Evolutionary conservation across 2,888 invertebrate species (phyloP).

Genomic region (Crematogaster levior): DNA sequence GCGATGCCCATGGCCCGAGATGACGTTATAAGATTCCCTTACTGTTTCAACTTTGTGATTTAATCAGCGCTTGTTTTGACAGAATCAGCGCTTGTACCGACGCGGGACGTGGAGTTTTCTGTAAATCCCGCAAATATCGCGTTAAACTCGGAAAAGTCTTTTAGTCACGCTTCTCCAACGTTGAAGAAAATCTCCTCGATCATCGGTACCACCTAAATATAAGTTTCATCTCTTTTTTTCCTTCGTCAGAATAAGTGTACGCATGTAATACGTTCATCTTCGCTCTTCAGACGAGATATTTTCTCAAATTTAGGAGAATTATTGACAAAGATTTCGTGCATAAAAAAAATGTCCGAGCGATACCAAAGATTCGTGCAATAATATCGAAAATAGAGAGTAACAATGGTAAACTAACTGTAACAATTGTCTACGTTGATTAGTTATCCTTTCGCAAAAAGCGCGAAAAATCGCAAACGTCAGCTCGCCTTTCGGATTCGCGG

Average conservation of each 20-base stretch:
- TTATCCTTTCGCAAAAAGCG: not conserved
- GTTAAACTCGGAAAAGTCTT: not conserved
- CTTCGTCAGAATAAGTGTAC: not conserved
- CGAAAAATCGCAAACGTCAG: slow-evolving; percentile 9
- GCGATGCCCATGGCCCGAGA: slow-evolving; percentile 34
- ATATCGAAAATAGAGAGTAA: not conserved
- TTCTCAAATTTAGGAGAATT: not conserved
- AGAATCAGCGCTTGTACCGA: slow-evolving; percentile 14
- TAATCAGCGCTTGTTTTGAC: slow-evolving; percentile 38
- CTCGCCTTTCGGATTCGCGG: not conserved
- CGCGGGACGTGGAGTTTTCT: not conserved
- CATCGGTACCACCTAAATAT: not conserved
- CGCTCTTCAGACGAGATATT: not conserved
- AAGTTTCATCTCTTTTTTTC: not conserved
- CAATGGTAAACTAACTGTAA: not conserved
- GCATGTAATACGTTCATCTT: not conserved
- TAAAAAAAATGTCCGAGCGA: not conserved
- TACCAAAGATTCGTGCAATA: not conserved
- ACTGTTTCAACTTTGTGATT: slow-evolving; percentile 42
- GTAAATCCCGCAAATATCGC: not conserved
- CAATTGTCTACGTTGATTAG: not conserved
- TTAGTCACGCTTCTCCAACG: not conserved
- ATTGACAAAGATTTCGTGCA: not conserved
- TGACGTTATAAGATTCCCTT: slow-evolving; percentile 31
- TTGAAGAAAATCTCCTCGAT: not conserved